Conservation (phyloP, 2,888 invertebrate genomes). For the Mesopsocus fuscifrons region DNA sequence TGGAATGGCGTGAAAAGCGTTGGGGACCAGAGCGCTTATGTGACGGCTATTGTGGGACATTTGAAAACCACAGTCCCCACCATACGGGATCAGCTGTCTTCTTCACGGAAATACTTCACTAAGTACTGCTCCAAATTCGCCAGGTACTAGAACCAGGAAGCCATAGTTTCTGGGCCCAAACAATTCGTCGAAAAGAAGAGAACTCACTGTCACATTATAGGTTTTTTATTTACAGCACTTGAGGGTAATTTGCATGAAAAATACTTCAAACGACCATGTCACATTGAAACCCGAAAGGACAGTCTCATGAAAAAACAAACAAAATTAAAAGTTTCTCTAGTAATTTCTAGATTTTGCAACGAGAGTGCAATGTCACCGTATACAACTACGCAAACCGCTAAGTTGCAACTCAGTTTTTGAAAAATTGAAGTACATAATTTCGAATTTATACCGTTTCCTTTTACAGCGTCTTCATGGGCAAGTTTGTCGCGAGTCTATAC, state of each 20-base stretch:
- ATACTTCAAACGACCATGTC: too few species aligned
- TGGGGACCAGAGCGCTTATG: conserved; percentile 92
- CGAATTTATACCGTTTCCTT: too few species aligned
- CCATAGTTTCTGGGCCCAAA: neutral
- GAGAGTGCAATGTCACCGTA: too few species aligned
- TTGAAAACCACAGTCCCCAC: conserved; percentile 71
- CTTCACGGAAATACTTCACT: conserved; percentile 92
- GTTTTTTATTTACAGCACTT: conserved; percentile 22
- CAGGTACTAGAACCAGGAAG: conserved; percentile 28
- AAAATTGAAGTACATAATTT: too few species aligned
- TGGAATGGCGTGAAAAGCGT: conserved; percentile 89
- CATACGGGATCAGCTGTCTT: conserved; percentile 74
- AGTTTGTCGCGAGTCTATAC: conserved; percentile 77
- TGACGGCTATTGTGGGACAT: conserved; percentile 73
- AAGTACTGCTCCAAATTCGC: conserved; percentile 95
- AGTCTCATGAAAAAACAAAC: too few species aligned
- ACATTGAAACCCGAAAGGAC: too few species aligned
- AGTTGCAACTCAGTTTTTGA: too few species aligned
- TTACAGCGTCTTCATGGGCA: conserved; percentile 74
- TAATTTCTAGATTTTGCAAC: too few species aligned
- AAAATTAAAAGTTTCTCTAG: too few species aligned
- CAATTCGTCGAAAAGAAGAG: neutral
- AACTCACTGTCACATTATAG: conserved; percentile 8
- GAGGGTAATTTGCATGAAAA: too few species aligned
- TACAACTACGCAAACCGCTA: too few species aligned